phyloP scores from a whole-genome alignment of 2,113 vertebrate genomes.

The Cyanoderma ruficeps region DNA sequence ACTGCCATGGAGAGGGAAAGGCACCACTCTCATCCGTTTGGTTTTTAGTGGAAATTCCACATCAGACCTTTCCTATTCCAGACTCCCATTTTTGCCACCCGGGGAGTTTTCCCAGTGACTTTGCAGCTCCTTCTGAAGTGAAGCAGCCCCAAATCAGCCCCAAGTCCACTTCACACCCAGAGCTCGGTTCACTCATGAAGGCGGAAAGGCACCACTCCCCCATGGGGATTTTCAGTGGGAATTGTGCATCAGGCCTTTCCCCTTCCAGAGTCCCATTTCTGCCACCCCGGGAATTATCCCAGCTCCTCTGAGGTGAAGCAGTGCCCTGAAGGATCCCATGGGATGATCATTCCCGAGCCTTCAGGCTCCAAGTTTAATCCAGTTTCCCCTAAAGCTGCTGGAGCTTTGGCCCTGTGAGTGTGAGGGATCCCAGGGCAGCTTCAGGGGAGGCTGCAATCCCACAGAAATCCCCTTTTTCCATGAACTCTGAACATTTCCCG shows the following conservation, averaged over 20 bases:
- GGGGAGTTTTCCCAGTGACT: too few species aligned
- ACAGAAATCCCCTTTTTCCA: constrained; percentile 13
- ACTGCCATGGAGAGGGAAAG: too few species aligned
- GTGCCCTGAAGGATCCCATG: neutral
- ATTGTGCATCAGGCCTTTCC: neutral
- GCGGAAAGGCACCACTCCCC: neutral
- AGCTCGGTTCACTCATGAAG: fast-evolving
- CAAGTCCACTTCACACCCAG: neutral
- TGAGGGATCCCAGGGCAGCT: neutral
- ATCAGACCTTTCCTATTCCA: too few species aligned
- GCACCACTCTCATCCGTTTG: too few species aligned
- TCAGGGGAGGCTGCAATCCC: neutral
- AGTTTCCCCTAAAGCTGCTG: neutral
- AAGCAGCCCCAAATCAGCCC: neutral
- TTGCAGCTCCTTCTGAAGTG: too few species aligned
- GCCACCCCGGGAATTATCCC: neutral
- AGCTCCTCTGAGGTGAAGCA: neutral
- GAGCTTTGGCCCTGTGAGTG: neutral
- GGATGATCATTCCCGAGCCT: neutral
- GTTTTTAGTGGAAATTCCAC: too few species aligned
- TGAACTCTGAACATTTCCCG: neutral
- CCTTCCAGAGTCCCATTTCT: neutral
- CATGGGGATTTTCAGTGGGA: neutral
- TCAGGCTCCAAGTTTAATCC: neutral
- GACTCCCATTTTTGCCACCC: too few species aligned